Evolutionary conservation across 2,797 vertebrate species (phyloP).

Genomic region (Gymnoscopelus microlampas): DNA sequence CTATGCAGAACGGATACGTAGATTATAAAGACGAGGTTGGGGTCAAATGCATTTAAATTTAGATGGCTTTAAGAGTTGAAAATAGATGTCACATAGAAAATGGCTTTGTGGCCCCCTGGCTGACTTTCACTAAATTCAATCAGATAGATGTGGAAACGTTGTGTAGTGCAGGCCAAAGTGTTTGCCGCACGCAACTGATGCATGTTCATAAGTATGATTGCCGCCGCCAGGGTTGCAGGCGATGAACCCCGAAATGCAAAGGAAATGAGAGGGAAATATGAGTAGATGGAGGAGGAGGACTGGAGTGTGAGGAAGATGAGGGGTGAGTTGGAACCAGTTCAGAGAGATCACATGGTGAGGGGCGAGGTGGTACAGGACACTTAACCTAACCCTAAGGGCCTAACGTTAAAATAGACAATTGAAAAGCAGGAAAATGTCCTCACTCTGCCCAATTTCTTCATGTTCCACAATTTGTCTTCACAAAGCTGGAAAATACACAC

Average conservation of each 20-base stretch:
- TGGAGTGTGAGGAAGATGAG: conserved; percentile 52
- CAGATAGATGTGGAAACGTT: conserved; percentile 31
- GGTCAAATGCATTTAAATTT: conserved; percentile 54
- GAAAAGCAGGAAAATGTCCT: too few species aligned
- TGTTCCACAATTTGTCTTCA: too few species aligned
- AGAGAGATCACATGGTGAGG: conserved; percentile 58
- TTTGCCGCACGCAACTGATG: conserved; percentile 35
- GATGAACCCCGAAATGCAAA: conserved; percentile 50
- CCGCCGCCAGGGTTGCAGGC: conserved; percentile 33
- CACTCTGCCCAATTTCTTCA: too few species aligned
- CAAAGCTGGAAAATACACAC: too few species aligned
- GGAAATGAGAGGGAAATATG: conserved; percentile 40
- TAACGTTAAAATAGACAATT: too few species aligned
- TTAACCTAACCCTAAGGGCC: too few species aligned
- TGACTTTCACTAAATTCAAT: conserved; percentile 54
- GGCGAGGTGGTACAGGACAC: conserved; percentile 43
- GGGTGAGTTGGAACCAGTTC: conserved; percentile 38
- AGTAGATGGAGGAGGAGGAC: conserved; percentile 41
- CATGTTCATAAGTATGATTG: conserved; percentile 15
- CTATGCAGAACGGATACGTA: conserved; percentile 34
- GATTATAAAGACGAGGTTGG: conserved; percentile 47
- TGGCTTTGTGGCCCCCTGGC: conserved; percentile 20
- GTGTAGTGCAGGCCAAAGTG: conserved; percentile 33
- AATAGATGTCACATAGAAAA: conserved; percentile 26
- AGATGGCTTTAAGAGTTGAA: conserved; percentile 43